phyloP scores from a whole-genome alignment of 2,113 vertebrate genomes.

The Tragelaphus strepsiceros region DNA sequence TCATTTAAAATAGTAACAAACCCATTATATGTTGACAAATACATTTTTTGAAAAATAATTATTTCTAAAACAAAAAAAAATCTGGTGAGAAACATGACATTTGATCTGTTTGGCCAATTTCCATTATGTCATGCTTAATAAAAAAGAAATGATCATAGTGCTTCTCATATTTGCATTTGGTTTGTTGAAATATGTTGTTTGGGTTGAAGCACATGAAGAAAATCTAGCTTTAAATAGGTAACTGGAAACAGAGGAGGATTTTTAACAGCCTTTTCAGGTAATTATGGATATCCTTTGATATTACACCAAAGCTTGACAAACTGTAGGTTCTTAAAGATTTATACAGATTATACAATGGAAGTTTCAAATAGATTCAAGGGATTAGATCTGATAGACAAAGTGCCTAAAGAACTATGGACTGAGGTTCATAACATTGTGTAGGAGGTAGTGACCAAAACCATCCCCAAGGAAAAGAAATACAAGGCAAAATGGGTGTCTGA shows the following conservation, averaged over 20 bases:
- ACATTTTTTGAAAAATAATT: not conserved
- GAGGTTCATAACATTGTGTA: not conserved
- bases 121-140: not conserved
- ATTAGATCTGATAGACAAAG: not conserved
- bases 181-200: not conserved
- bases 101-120: not conserved
- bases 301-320: not conserved
- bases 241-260: not conserved
- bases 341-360: not conserved
- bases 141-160: not conserved
- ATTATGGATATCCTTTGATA: not conserved
- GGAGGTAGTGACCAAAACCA: not conserved
- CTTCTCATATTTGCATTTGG: not conserved
- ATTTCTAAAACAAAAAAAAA: not conserved
- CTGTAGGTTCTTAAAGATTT: not conserved
- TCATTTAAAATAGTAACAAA: not conserved
- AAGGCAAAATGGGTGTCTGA: not conserved
- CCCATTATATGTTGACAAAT: not conserved
- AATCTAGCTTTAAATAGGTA: not conserved
- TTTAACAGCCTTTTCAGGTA: not conserved
- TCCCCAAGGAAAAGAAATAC: not conserved
- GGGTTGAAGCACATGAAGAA: not conserved
- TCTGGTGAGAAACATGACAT: not conserved
- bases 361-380: not conserved
- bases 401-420: not conserved